A percentile compares a stretch with the other conserved stretches of the same genome.
These are phyloP conservation scores for Phengaris arion DNA, from an alignment of 2,888 invertebrate species.

Conservation along the genomic window DNA sequence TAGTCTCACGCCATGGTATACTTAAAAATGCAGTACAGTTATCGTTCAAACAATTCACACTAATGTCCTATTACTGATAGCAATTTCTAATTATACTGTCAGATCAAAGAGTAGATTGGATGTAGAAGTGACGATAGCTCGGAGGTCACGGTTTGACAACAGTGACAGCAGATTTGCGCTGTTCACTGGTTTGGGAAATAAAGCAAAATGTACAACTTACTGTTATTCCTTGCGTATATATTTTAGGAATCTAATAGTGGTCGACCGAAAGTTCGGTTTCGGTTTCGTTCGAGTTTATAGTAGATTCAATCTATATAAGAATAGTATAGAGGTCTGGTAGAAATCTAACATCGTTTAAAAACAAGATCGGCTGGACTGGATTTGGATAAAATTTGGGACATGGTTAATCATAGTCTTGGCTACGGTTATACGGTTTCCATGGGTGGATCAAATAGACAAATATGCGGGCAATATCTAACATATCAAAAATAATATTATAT, in stretches of 20 bases:
- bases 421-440: too few relatives aligned
- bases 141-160: conserved; percentile 5
- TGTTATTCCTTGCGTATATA: background rate
- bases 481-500: too few relatives aligned
- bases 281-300: too few relatives aligned
- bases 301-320: too few relatives aligned
- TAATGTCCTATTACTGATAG: conserved; percentile 31
- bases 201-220: conserved; percentile 1
- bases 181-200: conserved; percentile 9
- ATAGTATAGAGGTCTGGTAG: too few relatives aligned
- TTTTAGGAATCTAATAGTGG: background rate
- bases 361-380: too few relatives aligned
- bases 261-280: too few relatives aligned
- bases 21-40: conserved; percentile 38
- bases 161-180: background rate
- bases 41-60: conserved; percentile 34
- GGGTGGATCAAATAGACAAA: too few relatives aligned
- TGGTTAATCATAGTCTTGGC: too few relatives aligned
- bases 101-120: background rate
- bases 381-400: too few relatives aligned
- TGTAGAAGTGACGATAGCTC: background rate
- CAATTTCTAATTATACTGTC: conserved; percentile 17
- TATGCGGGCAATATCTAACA: too few relatives aligned
- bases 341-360: too few relatives aligned
- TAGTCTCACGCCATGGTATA: conserved; percentile 39